Percentiles rank a stretch among this genome's conserved stretches.
phyloP scores from a whole-genome alignment of 2,113 vertebrate genomes.

The Pundamilia nyererei region DNA sequence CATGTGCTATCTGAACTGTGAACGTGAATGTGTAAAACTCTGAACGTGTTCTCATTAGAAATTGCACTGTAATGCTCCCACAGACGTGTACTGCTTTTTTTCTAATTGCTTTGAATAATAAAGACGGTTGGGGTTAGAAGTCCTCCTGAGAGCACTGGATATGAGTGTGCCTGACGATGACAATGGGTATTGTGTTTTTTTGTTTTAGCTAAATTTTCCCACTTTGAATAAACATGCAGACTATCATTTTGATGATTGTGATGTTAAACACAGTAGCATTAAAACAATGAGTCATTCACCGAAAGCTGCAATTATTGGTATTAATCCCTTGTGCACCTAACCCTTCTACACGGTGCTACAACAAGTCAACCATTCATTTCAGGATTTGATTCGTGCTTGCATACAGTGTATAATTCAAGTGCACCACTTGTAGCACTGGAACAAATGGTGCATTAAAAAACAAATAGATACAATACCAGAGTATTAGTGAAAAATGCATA shows the following conservation, averaged over 20 bases:
- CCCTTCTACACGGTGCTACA: constrained; percentile 25
- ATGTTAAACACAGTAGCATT: constrained; percentile 60
- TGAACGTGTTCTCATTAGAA: neutral
- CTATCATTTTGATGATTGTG: constrained; percentile 44
- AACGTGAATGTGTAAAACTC: neutral
- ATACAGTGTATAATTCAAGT: constrained; percentile 20
- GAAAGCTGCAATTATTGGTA: constrained; percentile 61
- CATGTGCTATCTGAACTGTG: neutral
- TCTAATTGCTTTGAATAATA: constrained; percentile 36
- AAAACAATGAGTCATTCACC: constrained; percentile 59
- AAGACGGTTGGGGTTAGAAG: constrained; percentile 44
- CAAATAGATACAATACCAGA: neutral
- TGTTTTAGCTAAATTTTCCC: neutral
- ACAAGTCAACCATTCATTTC: constrained; percentile 42
- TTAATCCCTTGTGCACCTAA: constrained; percentile 42
- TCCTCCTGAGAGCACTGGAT: neutral
- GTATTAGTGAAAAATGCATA: neutral
- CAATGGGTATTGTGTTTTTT: neutral
- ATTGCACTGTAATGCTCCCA: neutral
- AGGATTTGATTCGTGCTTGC: constrained; percentile 1
- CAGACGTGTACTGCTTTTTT: neutral
- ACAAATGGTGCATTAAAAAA: neutral
- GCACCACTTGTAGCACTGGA: constrained; percentile 16
- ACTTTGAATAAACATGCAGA: constrained; percentile 6
- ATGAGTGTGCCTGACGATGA: neutral